Evolutionary conservation across 1,140 invertebrate genomes (phyloP).

Genomic region (Trichoplusia ni): DNA sequence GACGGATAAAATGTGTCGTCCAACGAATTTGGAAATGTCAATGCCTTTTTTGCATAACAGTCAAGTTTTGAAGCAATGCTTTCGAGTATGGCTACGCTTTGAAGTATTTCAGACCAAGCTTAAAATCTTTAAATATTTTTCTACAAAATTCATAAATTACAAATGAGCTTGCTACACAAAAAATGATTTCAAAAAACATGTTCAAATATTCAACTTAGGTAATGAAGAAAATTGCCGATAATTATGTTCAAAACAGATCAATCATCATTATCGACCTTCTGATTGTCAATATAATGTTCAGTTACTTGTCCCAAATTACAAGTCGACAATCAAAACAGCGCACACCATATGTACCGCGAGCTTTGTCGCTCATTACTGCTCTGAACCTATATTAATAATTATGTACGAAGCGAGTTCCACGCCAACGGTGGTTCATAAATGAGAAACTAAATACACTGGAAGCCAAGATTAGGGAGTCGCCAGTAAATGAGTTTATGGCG

Average conservation of each 20-base stretch:
- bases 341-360: conserved; percentile 37
- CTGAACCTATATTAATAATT: conserved; percentile 62
- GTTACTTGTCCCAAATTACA: conserved; percentile 31
- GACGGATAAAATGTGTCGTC: no score
- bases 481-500: conserved; percentile 73
- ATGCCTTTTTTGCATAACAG: no score
- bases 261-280: conserved; percentile 10
- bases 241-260: background rate
- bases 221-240: background rate
- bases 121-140: no score
- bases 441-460: conserved; percentile 64
- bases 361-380: conserved; percentile 54
- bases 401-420: conserved; percentile 47
- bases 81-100: no score
- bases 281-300: conserved; percentile 5
- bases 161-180: no score
- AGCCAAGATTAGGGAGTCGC: conserved; percentile 60
- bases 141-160: no score
- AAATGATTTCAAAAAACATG: no score
- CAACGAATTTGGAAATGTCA: no score
- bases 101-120: no score
- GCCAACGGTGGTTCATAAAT: conserved; percentile 54
- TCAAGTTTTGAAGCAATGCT: no score
- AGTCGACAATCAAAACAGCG: conserved; percentile 42
- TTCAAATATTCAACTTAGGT: no score